These are phyloP conservation scores for Anguilla rostrata DNA, from an alignment of 2,113 vertebrate species.

Conservation along the genomic window DNA sequence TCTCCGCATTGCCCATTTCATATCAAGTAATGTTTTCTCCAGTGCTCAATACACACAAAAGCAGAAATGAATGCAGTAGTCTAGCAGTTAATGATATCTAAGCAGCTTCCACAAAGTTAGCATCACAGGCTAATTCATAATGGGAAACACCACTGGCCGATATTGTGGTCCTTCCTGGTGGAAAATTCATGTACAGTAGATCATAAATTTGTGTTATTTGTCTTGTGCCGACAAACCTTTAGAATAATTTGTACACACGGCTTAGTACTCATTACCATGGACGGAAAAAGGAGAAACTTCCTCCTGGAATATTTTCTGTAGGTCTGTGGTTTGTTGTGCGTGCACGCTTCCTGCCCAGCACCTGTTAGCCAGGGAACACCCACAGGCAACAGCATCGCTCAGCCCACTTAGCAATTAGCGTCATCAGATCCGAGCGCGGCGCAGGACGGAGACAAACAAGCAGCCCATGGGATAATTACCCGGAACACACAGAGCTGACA, in stretches of 20 bases:
- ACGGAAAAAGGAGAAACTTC: neutral
- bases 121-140: too few relatives aligned
- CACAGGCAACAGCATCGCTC: neutral
- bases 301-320: neutral
- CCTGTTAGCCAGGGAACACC: conserved; percentile 6
- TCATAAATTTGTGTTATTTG: too few relatives aligned
- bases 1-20: too few relatives aligned
- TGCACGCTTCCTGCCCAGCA: neutral
- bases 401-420: conserved; percentile 3
- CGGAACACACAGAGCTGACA: neutral
- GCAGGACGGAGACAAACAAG: neutral
- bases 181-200: too few relatives aligned
- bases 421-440: neutral
- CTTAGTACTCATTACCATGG: neutral
- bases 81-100: too few relatives aligned
- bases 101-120: too few relatives aligned
- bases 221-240: too few relatives aligned
- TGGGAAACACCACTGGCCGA: too few relatives aligned
- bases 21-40: too few relatives aligned
- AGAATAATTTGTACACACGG: neutral
- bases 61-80: too few relatives aligned
- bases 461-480: conserved; percentile 9
- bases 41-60: too few relatives aligned
- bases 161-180: too few relatives aligned
- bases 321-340: neutral